These are phyloP conservation scores for Myiagra hebetior DNA, from an alignment of 2,113 vertebrate species.

Conservation along the genomic window DNA sequence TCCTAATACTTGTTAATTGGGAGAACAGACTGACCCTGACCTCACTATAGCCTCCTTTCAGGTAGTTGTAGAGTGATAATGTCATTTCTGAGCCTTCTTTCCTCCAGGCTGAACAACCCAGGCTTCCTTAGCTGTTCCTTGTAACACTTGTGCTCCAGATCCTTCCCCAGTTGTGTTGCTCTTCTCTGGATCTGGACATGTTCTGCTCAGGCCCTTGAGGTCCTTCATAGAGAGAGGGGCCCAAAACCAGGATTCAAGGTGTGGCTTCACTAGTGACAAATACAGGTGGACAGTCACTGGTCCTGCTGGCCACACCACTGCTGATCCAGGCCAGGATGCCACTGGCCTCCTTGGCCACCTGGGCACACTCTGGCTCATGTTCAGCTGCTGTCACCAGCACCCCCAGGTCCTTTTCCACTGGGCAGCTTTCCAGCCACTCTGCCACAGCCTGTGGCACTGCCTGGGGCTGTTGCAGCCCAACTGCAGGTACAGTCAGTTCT, in stretches of 20 bases:
- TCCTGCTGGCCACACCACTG: background rate
- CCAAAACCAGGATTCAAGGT: background rate
- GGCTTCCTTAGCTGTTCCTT: background rate
- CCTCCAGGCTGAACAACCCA: background rate
- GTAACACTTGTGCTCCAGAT: background rate
- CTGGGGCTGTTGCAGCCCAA: background rate
- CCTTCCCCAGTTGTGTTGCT: fast-evolving
- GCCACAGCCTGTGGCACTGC: background rate
- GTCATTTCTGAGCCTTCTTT: background rate
- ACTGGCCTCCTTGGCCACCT: background rate
- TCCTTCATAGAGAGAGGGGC: background rate
- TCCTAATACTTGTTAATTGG: background rate
- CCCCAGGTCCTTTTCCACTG: background rate
- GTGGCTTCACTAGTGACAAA: background rate
- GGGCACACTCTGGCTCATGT: background rate
- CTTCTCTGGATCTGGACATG: background rate
- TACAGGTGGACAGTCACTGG: fast-evolving
- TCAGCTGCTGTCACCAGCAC: fast-evolving
- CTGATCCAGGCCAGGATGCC: background rate
- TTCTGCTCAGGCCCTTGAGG: background rate
- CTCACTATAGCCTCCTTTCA: background rate
- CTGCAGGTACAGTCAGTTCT: background rate
- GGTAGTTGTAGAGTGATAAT: fast-evolving
- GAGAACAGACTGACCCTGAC: background rate
- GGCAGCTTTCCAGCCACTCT: background rate